These are phyloP conservation scores for Mamestra configurata DNA, from an alignment of 1,140 invertebrate species.

Conservation along the genomic window DNA sequence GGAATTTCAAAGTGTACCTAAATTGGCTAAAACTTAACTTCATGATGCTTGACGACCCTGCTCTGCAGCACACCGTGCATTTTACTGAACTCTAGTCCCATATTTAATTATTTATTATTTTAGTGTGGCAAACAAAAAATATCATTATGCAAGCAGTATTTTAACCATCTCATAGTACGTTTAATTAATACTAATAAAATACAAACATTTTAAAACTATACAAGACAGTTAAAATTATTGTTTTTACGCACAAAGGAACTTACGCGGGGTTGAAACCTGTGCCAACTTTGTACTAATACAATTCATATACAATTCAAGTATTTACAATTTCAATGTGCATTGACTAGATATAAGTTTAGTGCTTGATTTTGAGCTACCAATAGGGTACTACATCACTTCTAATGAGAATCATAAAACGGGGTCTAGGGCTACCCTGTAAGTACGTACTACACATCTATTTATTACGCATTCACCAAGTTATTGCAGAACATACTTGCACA, in stretches of 20 bases:
- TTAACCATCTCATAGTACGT: background rate
- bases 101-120: too few relatives aligned
- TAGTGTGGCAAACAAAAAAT: too few relatives aligned
- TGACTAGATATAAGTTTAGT: constrained; percentile 30
- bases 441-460: background rate
- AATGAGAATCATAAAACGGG: background rate
- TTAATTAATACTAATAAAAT: background rate
- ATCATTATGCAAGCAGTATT: background rate
- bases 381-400: background rate
- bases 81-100: too few relatives aligned
- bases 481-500: background rate
- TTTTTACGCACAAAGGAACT: background rate
- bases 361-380: constrained; percentile 20
- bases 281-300: constrained; percentile 23
- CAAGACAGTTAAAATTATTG: background rate
- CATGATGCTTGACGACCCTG: too few relatives aligned
- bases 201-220: background rate
- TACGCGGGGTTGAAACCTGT: background rate
- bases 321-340: constrained; percentile 28
- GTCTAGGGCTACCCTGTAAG: background rate
- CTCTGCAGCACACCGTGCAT: too few relatives aligned
- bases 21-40: too few relatives aligned
- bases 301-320: background rate
- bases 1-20: too few relatives aligned
- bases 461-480: background rate